These are phyloP conservation scores for Ectropis crepuscularia DNA, from an alignment of 2,888 invertebrate species.

Conservation along the genomic window DNA sequence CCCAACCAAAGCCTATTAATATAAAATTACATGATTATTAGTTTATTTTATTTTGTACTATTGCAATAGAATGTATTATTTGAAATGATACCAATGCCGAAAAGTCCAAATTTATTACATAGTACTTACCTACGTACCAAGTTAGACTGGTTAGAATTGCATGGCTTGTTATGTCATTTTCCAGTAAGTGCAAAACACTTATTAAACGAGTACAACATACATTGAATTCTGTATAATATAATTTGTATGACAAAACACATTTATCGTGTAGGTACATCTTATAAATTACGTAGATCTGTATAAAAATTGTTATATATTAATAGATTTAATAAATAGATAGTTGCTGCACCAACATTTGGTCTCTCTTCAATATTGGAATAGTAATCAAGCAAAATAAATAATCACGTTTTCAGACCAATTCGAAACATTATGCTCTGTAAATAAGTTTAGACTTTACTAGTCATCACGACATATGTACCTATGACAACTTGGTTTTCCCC, in stretches of 20 bases:
- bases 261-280: too few species aligned
- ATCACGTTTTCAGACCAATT: background rate
- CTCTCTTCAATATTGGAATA: background rate
- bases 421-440: background rate
- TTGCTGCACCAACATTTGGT: too few species aligned
- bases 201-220: too few species aligned
- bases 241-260: too few species aligned
- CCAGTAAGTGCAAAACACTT: too few species aligned
- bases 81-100: constrained; percentile 21
- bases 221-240: too few species aligned
- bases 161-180: too few species aligned
- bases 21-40: constrained; percentile 20
- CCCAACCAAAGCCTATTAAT: constrained; percentile 62
- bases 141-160: too few species aligned
- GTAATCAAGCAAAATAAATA: too few species aligned
- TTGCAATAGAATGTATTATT: constrained; percentile 43
- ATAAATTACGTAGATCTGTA: too few species aligned
- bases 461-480: constrained; percentile 5
- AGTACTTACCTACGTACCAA: background rate
- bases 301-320: too few species aligned
- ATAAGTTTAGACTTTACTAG: constrained; percentile 16
- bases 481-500: background rate
- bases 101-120: constrained; percentile 11
- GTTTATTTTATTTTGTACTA: constrained; percentile 45
- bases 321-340: too few species aligned